Base-by-base conservation (phyloP, 2,797 vertebrate species). In the Xyrichtys novacula region DNA sequence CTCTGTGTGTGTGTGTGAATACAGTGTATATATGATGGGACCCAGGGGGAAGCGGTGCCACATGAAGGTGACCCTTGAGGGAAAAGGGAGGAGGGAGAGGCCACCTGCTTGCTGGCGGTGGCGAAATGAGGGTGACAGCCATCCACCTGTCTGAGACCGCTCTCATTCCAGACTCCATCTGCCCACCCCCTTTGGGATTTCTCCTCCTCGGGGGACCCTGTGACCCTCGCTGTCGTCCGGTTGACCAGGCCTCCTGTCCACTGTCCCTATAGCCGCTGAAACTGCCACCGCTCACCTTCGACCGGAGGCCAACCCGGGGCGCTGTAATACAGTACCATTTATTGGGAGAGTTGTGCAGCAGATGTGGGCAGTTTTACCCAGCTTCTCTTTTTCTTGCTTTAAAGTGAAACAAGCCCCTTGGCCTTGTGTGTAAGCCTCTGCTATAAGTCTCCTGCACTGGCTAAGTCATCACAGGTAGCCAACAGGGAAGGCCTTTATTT, bases 101-200 rank as follows among this genome's bases (percentile, higher is more conserved):
- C 92, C 92, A 91, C 91, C 92, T 95, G 94, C 91, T 93, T 88
- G 85, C 87, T 88, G 80, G 85, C 49, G 70, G 76, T 83, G 71
- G 84, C 72, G 69, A 83, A 89, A 89, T 62, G 77, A 89, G 85
- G 91, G 89, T 95, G 94, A 95, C 94, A 95, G 92, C 82, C 86
- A 88, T 91, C 93, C 93, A 94, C 93, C 94, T 94, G 93, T 93
- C 91, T 90, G 71, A 79, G 86, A 88, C 78, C 62, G 63, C 71
- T 72, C 72, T 88, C 76, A 75, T 82, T 85, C 88, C 83, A 80
- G 85, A 89, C 88, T 88, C 91, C 92, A 93, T 93, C 92, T 93
- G 91, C 86, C 77, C 81, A 80, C 78, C 82, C 87, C 86, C 85
- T 83, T 65, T 81, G 91, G 91, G 90, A 92, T 69, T 62, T 59